Evolutionary conservation across 1,140 invertebrate species (phyloP).

Genomic region (Holotrichia oblita): DNA sequence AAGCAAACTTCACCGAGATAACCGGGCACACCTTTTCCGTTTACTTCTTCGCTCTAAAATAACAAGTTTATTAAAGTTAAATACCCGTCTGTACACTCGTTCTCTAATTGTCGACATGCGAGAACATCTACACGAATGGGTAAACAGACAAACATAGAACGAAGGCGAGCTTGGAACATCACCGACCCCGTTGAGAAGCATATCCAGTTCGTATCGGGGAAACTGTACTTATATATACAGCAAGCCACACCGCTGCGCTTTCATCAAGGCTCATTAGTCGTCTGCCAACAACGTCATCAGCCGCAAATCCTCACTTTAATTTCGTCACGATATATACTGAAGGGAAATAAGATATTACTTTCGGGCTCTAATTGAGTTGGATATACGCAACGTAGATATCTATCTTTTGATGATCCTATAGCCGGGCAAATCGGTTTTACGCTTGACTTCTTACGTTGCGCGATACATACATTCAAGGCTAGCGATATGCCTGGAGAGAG

Average conservation of each 20-base stretch:
- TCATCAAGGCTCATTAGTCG: not conserved
- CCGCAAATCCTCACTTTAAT: slow-evolving; percentile 11
- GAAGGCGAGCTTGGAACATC: not conserved
- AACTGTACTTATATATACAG: not conserved
- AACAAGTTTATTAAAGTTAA: not conserved
- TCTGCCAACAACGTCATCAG: not conserved
- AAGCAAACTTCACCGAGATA: not conserved
- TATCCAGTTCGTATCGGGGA: not conserved
- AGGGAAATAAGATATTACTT: slow-evolving; percentile 4
- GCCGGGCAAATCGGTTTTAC: too few relatives aligned
- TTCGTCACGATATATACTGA: not conserved
- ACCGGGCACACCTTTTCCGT: slow-evolving; percentile 2
- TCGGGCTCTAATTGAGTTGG: not conserved
- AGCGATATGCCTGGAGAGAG: too few relatives aligned
- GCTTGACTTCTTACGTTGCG: too few relatives aligned
- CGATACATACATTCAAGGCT: too few relatives aligned
- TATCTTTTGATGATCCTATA: not conserved
- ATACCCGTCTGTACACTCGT: not conserved
- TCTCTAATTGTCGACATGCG: not conserved
- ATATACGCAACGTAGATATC: not conserved
- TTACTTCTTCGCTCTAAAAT: not conserved
- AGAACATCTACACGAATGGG: not conserved
- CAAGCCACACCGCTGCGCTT: not conserved
- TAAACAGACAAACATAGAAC: not conserved
- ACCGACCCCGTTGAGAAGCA: not conserved